Conservation (phyloP, 2,888 invertebrate genomes). For the Thyatira batis region DNA sequence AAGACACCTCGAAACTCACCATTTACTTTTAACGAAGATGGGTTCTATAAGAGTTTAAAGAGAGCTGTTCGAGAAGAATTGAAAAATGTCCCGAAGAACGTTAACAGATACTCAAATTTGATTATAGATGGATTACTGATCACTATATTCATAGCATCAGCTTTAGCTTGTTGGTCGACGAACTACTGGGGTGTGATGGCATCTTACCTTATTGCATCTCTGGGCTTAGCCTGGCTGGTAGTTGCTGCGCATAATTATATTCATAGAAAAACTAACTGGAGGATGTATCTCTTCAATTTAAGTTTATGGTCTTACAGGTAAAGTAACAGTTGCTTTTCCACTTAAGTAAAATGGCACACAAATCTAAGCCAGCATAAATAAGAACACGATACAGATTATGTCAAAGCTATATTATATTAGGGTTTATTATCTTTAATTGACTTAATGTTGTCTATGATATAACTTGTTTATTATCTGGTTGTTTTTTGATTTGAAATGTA, state of each 20-base stretch:
- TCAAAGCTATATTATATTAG: too few species aligned
- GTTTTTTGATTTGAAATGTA: too few species aligned
- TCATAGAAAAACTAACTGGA: conserved; percentile 88
- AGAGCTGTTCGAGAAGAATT: conserved; percentile 78
- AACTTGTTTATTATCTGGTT: background rate
- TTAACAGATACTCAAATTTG: conserved; percentile 37
- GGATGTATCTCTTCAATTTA: conserved; percentile 90
- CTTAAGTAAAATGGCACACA: too few species aligned
- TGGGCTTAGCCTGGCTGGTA: conserved; percentile 82
- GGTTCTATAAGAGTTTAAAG: conserved; percentile 88
- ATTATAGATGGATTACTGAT: conserved; percentile 64
- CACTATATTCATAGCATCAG: conserved; percentile 57
- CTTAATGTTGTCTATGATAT: too few species aligned
- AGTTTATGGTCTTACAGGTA: conserved; percentile 85
- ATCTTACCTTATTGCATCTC: conserved; percentile 56
- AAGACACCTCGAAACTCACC: conserved; percentile 85
- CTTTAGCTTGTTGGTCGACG: conserved; percentile 48
- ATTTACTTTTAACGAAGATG: conserved; percentile 87
- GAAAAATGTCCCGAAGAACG: conserved; percentile 71
- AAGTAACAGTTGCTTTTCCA: background rate
- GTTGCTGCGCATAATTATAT: conserved; percentile 90
- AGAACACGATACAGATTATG: too few species aligned
- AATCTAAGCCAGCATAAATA: too few species aligned
- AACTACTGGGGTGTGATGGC: conserved; percentile 47
- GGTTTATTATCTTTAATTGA: too few species aligned